A percentile compares a stretch with the other conserved stretches of the same genome.
phyloP scores from a whole-genome alignment of 2,888 invertebrate species.

The Lasioglossum calceatum region DNA sequence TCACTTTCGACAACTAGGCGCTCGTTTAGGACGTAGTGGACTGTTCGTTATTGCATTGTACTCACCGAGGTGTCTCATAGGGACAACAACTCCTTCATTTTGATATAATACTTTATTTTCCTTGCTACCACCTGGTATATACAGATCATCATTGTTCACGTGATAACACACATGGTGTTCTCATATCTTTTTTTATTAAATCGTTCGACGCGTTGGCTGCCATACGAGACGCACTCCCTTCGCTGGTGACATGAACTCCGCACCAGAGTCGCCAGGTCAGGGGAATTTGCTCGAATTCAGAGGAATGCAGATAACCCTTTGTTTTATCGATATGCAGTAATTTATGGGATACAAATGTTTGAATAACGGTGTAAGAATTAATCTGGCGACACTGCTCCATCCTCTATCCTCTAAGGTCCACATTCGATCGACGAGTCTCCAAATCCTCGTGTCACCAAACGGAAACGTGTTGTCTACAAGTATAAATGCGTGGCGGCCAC shows the following conservation, averaged over 20 bases:
- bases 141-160: slow-evolving; percentile 2
- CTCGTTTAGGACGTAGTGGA: slow-evolving; percentile 75
- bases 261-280: no score
- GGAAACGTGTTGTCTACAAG: neutral
- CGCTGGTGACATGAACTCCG: neutral
- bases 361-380: neutral
- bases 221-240: neutral
- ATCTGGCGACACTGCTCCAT: neutral
- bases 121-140: neutral
- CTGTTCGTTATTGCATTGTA: slow-evolving; percentile 64
- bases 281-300: no score
- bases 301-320: no score
- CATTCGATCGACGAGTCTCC: neutral
- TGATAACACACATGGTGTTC: neutral
- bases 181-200: neutral
- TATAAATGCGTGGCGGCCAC: slow-evolving; percentile 9
- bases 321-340: no score
- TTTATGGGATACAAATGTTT: no score
- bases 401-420: neutral
- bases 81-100: slow-evolving; percentile 5
- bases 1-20: slow-evolving; percentile 64
- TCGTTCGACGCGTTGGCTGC: slow-evolving; percentile 10
- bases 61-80: slow-evolving; percentile 66
- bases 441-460: neutral
- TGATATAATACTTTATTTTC: neutral